phyloP scores from a whole-genome alignment of 2,797 vertebrate species.

The Parotocinclus haroldoi region DNA sequence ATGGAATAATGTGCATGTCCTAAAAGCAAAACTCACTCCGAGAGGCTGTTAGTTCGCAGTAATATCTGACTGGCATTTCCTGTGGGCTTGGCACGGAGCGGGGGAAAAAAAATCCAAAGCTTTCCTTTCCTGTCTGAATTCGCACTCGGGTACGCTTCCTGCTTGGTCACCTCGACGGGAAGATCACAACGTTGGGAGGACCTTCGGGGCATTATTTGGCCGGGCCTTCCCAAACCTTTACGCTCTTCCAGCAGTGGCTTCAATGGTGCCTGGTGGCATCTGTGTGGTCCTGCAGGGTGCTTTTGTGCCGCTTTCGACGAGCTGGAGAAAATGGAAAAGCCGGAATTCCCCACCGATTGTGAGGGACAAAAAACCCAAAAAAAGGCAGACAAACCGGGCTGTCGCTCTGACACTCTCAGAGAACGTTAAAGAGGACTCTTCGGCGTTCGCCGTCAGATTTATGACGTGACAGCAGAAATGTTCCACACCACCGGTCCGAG shows the following conservation, averaged over 20 bases:
- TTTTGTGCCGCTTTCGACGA: conserved; percentile 57
- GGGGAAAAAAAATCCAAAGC: conserved; percentile 65
- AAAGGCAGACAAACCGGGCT: no score
- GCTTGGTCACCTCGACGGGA: conserved; percentile 14
- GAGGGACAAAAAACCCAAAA: neutral
- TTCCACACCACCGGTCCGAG: no score
- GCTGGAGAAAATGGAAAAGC: conserved; percentile 38
- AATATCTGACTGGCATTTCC: conserved; percentile 72
- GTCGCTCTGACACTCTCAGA: no score
- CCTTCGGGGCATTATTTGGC: no score
- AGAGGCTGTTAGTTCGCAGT: conserved; percentile 43
- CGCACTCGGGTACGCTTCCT: conserved; percentile 55
- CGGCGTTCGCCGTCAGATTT: no score
- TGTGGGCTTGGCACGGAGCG: conserved; percentile 63
- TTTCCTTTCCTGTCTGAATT: conserved; percentile 71
- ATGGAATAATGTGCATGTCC: no score
- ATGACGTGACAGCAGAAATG: no score
- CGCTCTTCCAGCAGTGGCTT: conserved; percentile 1
- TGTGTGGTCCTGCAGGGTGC: conserved; percentile 30
- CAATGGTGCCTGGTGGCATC: conserved; percentile 36
- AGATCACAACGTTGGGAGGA: no score
- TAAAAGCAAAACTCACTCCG: conserved; percentile 22
- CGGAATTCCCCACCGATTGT: conserved; percentile 4
- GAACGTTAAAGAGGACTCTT: no score
- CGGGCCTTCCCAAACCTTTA: no score